Evolutionary conservation across 53 echinoderm and acorn worm species (phyloP).

Genomic region (Mesocentrotus franciscanus): DNA sequence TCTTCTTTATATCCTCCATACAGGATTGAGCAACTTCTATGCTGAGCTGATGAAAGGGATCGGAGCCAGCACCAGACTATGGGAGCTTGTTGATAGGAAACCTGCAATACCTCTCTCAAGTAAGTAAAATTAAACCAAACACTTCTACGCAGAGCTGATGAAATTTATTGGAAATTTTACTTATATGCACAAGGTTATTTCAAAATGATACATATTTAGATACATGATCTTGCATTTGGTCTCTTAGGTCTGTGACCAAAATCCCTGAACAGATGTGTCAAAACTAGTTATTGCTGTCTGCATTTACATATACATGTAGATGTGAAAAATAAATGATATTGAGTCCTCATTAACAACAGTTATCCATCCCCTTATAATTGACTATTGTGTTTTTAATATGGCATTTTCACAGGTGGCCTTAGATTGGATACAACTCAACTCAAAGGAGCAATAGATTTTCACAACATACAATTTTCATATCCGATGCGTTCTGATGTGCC

Average conservation of each 20-base stretch:
- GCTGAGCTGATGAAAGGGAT: conserved; percentile 89
- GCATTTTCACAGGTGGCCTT: conserved; percentile 71
- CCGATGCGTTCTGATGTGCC: conserved; percentile 81
- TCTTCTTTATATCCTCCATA: neutral
- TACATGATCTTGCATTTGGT: too few species aligned
- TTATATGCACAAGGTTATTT: too few species aligned
- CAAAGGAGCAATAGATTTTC: conserved; percentile 82
- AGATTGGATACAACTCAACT: conserved; percentile 71
- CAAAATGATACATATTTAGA: too few species aligned
- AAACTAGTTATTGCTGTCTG: too few species aligned
- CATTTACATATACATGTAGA: too few species aligned
- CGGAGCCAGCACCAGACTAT: conserved; percentile 94
- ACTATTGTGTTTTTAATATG: neutral
- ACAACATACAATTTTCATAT: conserved; percentile 85
- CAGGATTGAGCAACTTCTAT: conserved; percentile 90
- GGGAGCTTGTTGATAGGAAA: conserved; percentile 86
- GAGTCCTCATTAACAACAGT: neutral
- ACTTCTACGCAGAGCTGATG: too few species aligned
- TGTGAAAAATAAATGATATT: neutral
- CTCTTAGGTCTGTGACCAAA: too few species aligned
- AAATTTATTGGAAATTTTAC: too few species aligned
- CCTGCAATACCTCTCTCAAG: conserved; percentile 89
- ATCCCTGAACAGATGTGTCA: too few species aligned
- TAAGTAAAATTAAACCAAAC: conserved; percentile 37
- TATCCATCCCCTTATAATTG: neutral